These are phyloP conservation scores for Andrena camellia DNA, from an alignment of 2,888 invertebrate genomes.

Conservation along the genomic window DNA sequence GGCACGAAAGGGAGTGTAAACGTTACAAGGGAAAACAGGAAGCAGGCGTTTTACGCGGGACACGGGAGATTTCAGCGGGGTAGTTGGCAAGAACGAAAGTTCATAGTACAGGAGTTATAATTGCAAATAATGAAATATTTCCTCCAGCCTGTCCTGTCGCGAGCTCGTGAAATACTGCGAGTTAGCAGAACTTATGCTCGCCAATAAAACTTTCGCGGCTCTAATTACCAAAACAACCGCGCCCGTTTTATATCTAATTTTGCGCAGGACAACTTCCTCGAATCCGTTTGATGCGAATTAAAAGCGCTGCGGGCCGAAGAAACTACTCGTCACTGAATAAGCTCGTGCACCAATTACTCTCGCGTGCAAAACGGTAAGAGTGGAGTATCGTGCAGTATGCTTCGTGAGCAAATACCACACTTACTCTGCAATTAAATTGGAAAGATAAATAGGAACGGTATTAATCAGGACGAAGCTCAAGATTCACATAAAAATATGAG, in stretches of 20 bases:
- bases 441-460: too few relatives aligned
- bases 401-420: too few relatives aligned
- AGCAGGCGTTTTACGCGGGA: conserved; percentile 29
- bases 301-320: not conserved
- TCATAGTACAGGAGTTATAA: conserved; percentile 43
- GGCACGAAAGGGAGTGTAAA: not conserved
- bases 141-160: not conserved
- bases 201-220: conserved; percentile 44
- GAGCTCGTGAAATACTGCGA: not conserved
- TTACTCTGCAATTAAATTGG: too few relatives aligned
- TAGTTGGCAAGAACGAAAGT: conserved; percentile 33
- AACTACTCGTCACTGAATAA: not conserved
- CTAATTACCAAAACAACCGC: conserved; percentile 46
- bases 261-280: conserved; percentile 23
- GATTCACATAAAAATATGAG: too few relatives aligned
- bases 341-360: conserved; percentile 12
- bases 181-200: conserved; percentile 37
- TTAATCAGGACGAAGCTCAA: too few relatives aligned
- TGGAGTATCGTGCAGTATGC: too few relatives aligned
- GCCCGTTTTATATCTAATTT: conserved; percentile 18
- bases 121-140: conserved; percentile 63
- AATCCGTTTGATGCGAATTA: conserved; percentile 24
- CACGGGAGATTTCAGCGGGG: conserved; percentile 21
- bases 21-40: conserved; percentile 9
- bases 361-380: too few relatives aligned